Base-by-base conservation (phyloP, 2,797 vertebrate genomes). In the Clarias pachynema region DNA sequence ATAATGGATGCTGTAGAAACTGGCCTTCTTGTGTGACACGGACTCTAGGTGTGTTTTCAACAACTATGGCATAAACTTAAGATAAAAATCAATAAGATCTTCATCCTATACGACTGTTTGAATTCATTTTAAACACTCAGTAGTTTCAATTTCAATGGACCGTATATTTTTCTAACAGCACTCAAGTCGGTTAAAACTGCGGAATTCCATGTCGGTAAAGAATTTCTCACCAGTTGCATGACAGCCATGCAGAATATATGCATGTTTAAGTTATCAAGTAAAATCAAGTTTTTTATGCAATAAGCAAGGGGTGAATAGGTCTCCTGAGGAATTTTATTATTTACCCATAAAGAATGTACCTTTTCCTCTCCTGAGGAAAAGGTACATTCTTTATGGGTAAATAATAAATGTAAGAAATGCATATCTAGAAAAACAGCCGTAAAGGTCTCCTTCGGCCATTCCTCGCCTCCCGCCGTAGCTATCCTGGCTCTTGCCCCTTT, bases 361-460 rank as follows among this genome's bases (percentile, higher is more conserved):
- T n/a, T n/a, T n/a, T n/a, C n/a, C n/a, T 87, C 89, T 87, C 89
- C 79, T 24, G 87, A 86, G 88, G 84, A 81, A 14, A 85, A 79
- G 79, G 75, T 65, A 26, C 60, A 56, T 72, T 86, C 85, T 89
- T 89, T 85, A 80, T 87, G 87, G 85, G 87, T 90, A 88, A 90
- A 87, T 88, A 88, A 90, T 89, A 90, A 89, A 90, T 82, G 88
- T 88, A 87, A 90, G 79, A 85, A 88, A 89, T 89, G 90, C 49
- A 84, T 81, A 82, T 85, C 84, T 83, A 80, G 82, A 89, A 88
- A 91, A 91, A 86, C 87, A 90, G 72, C 84, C 79, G 78, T 89
- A 85, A 89, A 90, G 84, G 85, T 82, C 84, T 88, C 84, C 79
- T 86, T 77, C 72, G 65, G 88, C 79, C 81, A 79, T 83, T 63